Base-by-base conservation (phyloP, 2,888 invertebrate species). In the Cactoblastis cactorum region DNA sequence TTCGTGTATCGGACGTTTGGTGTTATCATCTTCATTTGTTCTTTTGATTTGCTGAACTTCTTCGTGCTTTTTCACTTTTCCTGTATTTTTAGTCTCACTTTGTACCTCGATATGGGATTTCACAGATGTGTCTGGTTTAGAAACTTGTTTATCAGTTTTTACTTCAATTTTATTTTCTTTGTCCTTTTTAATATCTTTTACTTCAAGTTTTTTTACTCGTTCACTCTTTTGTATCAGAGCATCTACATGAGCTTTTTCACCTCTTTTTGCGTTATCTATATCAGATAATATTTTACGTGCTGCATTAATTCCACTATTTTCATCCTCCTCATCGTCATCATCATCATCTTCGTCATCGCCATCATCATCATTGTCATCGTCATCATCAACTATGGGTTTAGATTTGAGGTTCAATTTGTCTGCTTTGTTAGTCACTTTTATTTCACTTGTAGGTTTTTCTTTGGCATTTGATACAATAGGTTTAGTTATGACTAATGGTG, bases 261-360 rank as follows among this genome's bases (percentile, higher is more conserved):
- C 14, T 3, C 9, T n/a, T 22, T 22, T 35, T 1, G 15, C 24
- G 0, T 22, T 17, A 51, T 64, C 65, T 48, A 17, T 52, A 64
- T 69, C 43, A 49, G 58, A 53, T 61, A 56, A 35, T 54, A 37
- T 49, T 63, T 61, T 37, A 58, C 39, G 51, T 51, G 48, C 48
- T 65, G 66, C 49, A 59, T 45, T 52, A 63, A 59, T 38, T 11
- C 51, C 53, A 4, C 56, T 46, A 32, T 64, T 35, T 52, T 53
- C 55, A 32, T 55, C 55, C 32, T 65, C 56, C 3, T 59, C 61
- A 41, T 62, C 57, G 38, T 63, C 62, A 38, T 60, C 55, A 35
- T 62, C 57, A 0, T 62, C 51, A n/a, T 61, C 55, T 39, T 70
- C 69, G 6, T 65, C 61, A 3, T 71, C 63, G 1, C 67, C 58